Base-by-base conservation (phyloP, 2,888 invertebrate species). In the Chrysina gloriosa region DNA sequence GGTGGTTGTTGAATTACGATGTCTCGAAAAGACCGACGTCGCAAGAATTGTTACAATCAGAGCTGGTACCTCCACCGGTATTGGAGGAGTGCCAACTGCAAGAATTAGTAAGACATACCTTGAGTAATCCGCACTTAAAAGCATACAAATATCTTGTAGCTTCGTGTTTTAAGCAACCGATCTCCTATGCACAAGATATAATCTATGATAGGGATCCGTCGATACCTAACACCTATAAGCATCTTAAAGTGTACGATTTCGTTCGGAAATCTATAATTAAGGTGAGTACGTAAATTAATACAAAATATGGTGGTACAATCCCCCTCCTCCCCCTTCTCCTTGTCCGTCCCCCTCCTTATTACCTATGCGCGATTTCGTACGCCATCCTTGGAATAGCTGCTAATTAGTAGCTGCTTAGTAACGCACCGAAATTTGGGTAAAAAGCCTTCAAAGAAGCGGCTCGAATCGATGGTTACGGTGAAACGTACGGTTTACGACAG, bases 1-100 rank as follows among this genome's bases (percentile, higher is more conserved):
- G 87, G 42, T 92, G 93, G 93, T 84, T 98, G 2, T 82, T 98
- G 64, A 90, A 90, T 81, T 96, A 98, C 79, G 94, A 97, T 80
- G 90, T 95, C 0, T 87, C 88, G 29, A 84, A 89, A 72, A 86
- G 98, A 2, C 97, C 98, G 0, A 92, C 95, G 0, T 92, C 96
- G 3, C 89, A 90, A 39, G 95, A 97, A 79, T 85, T 98, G 1
- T 84, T 97, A 0, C 87, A 90, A 29, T 95, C 95, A 0, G 90
- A 92, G 68, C 88, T 92, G 74, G 86, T 98, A 2, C 97, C 97
- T 0, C 92, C 96, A 0, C 91, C 93, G 0, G 89, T 90, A 73
- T 86, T 96, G n/a, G 94, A 95, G 76, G 95, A 96, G 73, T 90
- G 91, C 0, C 92, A 94, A 70, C 81, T 97, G 1, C 90, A 93